Evolutionary conservation across 2,888 invertebrate species (phyloP), one percentile per base, ranked within the genome.

Genomic region (Drosophila nr. medialis): DNA sequence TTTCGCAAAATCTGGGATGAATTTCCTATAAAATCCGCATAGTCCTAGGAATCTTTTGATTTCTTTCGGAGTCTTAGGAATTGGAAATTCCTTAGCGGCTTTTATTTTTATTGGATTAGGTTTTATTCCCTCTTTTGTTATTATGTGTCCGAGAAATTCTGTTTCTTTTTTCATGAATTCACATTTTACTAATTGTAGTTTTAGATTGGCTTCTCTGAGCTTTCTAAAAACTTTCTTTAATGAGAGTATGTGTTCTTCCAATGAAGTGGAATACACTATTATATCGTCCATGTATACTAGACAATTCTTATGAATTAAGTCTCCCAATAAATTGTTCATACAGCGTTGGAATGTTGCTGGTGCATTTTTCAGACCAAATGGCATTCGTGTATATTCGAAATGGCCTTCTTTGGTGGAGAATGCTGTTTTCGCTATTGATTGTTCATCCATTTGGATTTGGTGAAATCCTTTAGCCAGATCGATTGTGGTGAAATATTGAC

Each of bases 131-230:
- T 50, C n/a, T 0, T 5, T 32, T n/a, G 50, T 51, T 4, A 32
- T 18, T 11, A 51, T 51, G 6, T 32, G 30, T 13, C 50, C n/a
- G 2, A 38, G 4, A 2, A 49, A 64, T 49, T 56, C 63, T 15
- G 13, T 48, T 24, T 63, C 5, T 2, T 49, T 32, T 55, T 21
- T 63, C 40, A 38, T 24, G 2, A 53, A 62, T 8, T 42, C 50
- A 5, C 24, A 32, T 13, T 38, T 49, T 1, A 13, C 38, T 3
- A 48, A 15, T 21, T 48, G 63, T 21, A 54, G n/a, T 21, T 63
- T 63, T n/a, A 48, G 30, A 13, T 61, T 51, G 4, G 61, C 60
- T 0, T 60, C 49, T 2, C 27, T 24, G n/a, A 60, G 1, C 18
- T 30, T 34, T 4, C 15, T 0, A 15, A 36, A 15, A 1, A 58